These are phyloP conservation scores for Pachydiplax longipennis DNA, from an alignment of 2,888 invertebrate genomes.

Conservation along the genomic window DNA sequence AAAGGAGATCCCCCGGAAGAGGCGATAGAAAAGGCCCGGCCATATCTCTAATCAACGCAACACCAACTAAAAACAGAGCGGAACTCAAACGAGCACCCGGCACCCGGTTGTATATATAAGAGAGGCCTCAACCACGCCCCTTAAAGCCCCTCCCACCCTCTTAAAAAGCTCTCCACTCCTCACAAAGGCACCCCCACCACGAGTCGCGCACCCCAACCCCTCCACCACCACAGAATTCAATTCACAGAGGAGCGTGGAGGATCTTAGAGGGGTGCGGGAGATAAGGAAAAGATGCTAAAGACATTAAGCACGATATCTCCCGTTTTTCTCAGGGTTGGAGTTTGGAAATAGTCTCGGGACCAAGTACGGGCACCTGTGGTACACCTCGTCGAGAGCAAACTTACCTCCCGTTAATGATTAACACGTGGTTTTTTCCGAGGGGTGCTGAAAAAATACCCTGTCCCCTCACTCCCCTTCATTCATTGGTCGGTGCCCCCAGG, in stretches of 20 bases:
- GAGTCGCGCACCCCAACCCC: not conserved
- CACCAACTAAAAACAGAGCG: not conserved
- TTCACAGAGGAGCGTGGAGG: not conserved
- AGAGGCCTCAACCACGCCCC: slow-evolving; percentile 18
- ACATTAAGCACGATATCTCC: not conserved
- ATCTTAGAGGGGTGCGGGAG: not conserved
- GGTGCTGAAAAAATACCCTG: not conserved
- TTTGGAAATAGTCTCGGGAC: not conserved
- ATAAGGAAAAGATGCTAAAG: not conserved
- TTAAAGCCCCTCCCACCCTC: not conserved
- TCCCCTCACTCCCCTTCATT: not conserved
- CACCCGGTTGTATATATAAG: slow-evolving; percentile 19
- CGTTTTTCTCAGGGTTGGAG: not conserved
- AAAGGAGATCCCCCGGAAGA: slow-evolving; percentile 84
- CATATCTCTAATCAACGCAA: slow-evolving; percentile 62
- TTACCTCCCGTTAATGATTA: not conserved
- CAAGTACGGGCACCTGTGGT: not conserved
- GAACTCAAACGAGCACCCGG: not conserved
- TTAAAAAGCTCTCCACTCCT: not conserved
- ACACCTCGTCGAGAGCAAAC: not conserved
- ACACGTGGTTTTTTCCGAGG: not conserved
- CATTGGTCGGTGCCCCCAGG: slow-evolving; percentile 44
- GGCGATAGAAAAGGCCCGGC: slow-evolving; percentile 88
- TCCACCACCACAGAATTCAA: slow-evolving; percentile 9
- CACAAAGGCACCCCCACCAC: not conserved